These are phyloP conservation scores for Pelosia muscerda DNA, from an alignment of 2,888 invertebrate species.

Conservation along the genomic window DNA sequence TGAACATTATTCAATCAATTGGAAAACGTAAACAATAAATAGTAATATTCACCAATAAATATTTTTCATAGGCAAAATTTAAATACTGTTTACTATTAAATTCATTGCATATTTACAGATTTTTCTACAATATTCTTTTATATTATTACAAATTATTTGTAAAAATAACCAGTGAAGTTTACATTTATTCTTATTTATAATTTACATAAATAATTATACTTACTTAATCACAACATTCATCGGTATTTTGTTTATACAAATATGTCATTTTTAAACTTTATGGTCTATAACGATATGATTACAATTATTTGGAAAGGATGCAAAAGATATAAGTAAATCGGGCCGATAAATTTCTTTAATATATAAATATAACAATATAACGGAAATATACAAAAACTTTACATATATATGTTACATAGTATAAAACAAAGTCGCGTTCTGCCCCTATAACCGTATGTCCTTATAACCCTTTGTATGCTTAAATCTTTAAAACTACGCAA, in stretches of 20 bases:
- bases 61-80: background rate
- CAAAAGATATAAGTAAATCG: background rate
- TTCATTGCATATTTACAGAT: background rate
- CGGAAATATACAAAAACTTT: no score
- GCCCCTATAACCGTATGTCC: no score
- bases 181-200: background rate
- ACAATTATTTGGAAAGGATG: background rate
- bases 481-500: no score
- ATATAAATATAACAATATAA: no score
- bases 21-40: background rate
- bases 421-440: no score
- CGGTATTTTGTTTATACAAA: background rate
- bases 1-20: background rate
- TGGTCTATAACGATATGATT: background rate
- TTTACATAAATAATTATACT: slow-evolving; percentile 3
- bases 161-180: background rate
- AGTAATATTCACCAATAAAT: background rate
- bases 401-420: no score
- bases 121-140: background rate
- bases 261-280: background rate
- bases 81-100: background rate
- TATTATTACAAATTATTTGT: background rate
- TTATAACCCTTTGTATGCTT: no score
- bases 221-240: background rate
- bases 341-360: background rate